Evolutionary conservation across 2,888 invertebrate species (phyloP).

Genomic region (Ctena decussata): DNA sequence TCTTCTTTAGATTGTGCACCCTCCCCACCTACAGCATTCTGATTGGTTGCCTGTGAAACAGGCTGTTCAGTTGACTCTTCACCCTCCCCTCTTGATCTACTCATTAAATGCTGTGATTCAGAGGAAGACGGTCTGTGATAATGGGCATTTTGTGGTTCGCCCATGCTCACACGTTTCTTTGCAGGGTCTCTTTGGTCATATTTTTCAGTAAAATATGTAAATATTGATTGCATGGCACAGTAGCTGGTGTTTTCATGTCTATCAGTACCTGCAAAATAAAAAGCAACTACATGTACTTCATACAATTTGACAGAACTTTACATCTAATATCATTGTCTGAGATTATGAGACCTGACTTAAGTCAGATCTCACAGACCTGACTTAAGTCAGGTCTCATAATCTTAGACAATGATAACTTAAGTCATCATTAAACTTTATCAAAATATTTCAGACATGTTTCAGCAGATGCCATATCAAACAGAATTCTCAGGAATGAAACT

Average conservation of each 20-base stretch:
- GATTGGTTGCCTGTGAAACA: not conserved
- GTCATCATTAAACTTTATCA: no score
- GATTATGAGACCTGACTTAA: no score
- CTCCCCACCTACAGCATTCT: not conserved
- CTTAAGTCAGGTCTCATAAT: no score
- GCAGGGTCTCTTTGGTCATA: conserved; percentile 51
- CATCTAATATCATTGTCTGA: no score
- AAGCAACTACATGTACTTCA: no score
- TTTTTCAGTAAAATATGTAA: conserved; percentile 88
- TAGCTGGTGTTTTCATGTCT: conserved; percentile 90
- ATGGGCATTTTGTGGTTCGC: not conserved
- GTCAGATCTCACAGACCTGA: no score
- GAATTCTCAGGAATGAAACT: no score
- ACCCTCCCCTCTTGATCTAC: not conserved
- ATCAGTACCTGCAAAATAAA: conserved; percentile 78
- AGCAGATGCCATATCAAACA: no score
- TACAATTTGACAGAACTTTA: no score
- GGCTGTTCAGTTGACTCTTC: conserved; percentile 2
- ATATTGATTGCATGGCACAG: conserved; percentile 90
- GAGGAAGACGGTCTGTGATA: not conserved
- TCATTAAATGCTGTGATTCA: not conserved
- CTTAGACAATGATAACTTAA: no score
- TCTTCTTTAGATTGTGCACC: conserved; percentile 1
- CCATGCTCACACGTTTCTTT: not conserved
- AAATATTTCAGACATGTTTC: no score